Base-by-base conservation (phyloP, 2,113 vertebrate genomes). In the Ascaphus truei region DNA sequence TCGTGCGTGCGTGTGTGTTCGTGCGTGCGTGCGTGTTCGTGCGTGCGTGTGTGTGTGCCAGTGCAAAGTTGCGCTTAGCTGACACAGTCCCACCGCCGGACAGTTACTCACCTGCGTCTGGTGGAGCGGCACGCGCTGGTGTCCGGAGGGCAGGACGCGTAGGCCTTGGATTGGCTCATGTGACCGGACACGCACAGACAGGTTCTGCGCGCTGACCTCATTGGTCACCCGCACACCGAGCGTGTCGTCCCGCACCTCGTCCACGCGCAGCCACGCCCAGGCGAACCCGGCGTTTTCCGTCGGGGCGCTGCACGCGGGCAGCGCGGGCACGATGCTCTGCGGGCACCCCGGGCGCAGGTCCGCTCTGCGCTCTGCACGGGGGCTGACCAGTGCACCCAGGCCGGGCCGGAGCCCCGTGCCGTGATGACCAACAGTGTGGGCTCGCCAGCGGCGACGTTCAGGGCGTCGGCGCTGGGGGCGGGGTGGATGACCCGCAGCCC, bases 371-470 rank as follows among this genome's bases (percentile, higher is more conserved):
- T 82, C 8, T 73, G 79, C 50, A 88, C 80, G 0, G 85, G 85
- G 1, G 73, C 77, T 1, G 84, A 88, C 91, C 89, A 91, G 15
- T 80, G 80, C 36, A 87, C 88, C 2, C 29, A 76, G 47, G 82
- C 80, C 3, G 73, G 78, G 13, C 71, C 62, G 22, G 84, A 84
- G 48, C 79, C 82, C 9, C 63, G 25, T 11, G 82, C 77, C 67
- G 77, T 85, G 62, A 89, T 61, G 8, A 91, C 78, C 13, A 88
- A 68, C 3, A 85, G 26, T 1, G 60, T 72, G 7, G 77, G 76
- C 34, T 62, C 7, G 4, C 84, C 79, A 10, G 85, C 58, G 37
- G 74, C 56, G 6, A 90, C 26, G 31, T 88, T 72, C 52, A 92
- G 81, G 52, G 72, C 73, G 10, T 80, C 85, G 2, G 81, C 47